Evolutionary conservation across 2,797 vertebrate species (phyloP).

Genomic region (Coregonus sp.): DNA sequence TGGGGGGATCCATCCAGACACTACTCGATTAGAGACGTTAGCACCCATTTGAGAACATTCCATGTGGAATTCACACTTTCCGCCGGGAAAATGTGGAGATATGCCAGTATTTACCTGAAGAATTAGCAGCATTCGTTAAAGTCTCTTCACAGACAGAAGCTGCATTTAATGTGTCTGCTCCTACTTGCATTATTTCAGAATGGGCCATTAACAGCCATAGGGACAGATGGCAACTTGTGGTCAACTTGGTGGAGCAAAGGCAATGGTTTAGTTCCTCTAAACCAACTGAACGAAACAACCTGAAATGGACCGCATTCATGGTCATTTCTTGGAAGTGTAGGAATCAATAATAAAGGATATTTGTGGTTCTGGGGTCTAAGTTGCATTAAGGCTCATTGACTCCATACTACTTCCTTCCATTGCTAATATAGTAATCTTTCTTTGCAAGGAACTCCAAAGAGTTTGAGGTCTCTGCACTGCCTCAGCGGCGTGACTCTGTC

Average conservation of each 20-base stretch:
- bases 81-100: conserved; percentile 66
- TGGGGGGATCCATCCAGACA: conserved; percentile 46
- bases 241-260: neutral
- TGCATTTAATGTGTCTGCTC: conserved; percentile 60
- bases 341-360: neutral
- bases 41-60: conserved; percentile 63
- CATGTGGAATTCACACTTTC: conserved; percentile 73
- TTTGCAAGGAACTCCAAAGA: neutral
- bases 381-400: neutral
- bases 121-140: conserved; percentile 69
- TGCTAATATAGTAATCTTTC: neutral
- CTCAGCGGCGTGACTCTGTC: conserved; percentile 31
- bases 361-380: neutral
- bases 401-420: neutral
- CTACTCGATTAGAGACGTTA: conserved; percentile 61
- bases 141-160: conserved; percentile 54
- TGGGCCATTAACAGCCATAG: conserved; percentile 61
- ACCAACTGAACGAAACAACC: conserved; percentile 2
- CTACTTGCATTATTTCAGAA: conserved; percentile 41
- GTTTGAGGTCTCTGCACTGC: neutral
- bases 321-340: neutral
- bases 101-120: conserved; percentile 71
- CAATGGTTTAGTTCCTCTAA: neutral
- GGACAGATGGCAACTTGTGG: conserved; percentile 23
- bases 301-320: neutral